Conservation (phyloP, 2,797 vertebrate species). For the Austrolebias charrua region DNA sequence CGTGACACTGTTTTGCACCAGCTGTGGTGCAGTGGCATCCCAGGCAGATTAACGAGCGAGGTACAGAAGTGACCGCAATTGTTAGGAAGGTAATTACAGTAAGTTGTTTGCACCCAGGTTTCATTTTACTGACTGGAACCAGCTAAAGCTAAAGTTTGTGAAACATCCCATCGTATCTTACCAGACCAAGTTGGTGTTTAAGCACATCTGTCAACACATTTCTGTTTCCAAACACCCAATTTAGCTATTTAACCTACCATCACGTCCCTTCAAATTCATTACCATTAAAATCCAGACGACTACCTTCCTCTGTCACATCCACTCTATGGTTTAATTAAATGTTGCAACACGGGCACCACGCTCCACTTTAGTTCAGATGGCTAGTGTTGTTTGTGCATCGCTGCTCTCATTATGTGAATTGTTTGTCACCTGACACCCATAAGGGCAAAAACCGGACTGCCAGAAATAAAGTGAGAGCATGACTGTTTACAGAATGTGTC, state of each 20-base stretch:
- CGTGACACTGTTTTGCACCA: constrained; percentile 67
- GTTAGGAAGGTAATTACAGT: constrained; percentile 29
- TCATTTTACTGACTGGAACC: constrained; percentile 9
- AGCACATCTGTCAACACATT: neutral
- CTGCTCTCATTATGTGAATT: constrained; percentile 46
- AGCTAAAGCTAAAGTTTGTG: neutral
- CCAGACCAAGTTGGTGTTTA: neutral
- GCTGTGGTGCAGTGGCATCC: constrained; percentile 71
- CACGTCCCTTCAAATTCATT: neutral
- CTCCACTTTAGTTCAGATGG: constrained; percentile 17
- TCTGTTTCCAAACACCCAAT: neutral
- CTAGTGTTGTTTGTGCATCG: constrained; percentile 17
- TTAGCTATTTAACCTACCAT: neutral
- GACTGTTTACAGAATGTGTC: constrained; percentile 19
- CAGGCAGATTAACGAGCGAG: constrained; percentile 59
- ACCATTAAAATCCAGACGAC: neutral
- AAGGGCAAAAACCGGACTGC: constrained; percentile 38
- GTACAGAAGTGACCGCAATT: constrained; percentile 26
- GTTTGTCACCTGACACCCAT: constrained; percentile 49
- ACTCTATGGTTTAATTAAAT: neutral
- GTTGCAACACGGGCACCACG: neutral
- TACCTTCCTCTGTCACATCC: neutral
- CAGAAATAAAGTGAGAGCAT: constrained; percentile 49
- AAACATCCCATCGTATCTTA: neutral
- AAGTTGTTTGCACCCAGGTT: constrained; percentile 26